Base-by-base conservation (phyloP, 2,888 invertebrate species). In the Callimorpha dominula region DNA sequence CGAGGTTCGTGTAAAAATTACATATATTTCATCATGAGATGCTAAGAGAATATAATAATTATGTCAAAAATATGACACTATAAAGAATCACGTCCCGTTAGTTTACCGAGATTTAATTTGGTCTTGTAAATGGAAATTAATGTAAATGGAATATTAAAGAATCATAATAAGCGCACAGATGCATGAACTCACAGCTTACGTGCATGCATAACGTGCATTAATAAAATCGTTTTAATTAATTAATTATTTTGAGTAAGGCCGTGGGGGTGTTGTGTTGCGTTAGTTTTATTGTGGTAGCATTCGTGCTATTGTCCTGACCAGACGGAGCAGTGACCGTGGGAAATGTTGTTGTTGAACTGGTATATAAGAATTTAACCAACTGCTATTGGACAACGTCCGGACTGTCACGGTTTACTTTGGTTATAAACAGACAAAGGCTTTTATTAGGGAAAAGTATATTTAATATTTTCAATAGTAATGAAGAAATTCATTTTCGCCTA, bases 101-200 rank as follows among this genome's bases (percentile, higher is more conserved):
- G 54, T 8, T 42, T 14, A 54, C 54, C 3, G 14, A 57, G 43
- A 57, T 43, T 54, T 54, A 57, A 60, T 46, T 60, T 49, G 57
- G 8, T 60, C 46, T 14, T 60, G 60, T 68, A 68, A 68, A 68
- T 68, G n/a, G 31, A 60, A 68, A 57, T 68, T 31, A 60, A 54
- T 57, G 42, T 17, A 5, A 43, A 15, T 57, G 31, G 60, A 31
- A 31, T 60, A 57, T 40, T 11, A n/a, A 7, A 67, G 42, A 17
- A 52, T 66, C 42, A 42, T n/a, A 67, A 42, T n/a, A 43, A 43
- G 20, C n/a, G 42, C 67, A 57, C 67, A 67, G 52, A 54, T 67
- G 67, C 54, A 67, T 54, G 67, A 67, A 67, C 42, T 31, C 8
- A 14, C 49, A 65, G 46, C 49, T 65, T 49, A 15, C 46, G 31